A percentile compares a stretch with the other conserved stretches of the same genome.
These are phyloP conservation scores for Proisotoma minuta DNA, from an alignment of 2,888 invertebrate genomes.

Conservation along the genomic window DNA sequence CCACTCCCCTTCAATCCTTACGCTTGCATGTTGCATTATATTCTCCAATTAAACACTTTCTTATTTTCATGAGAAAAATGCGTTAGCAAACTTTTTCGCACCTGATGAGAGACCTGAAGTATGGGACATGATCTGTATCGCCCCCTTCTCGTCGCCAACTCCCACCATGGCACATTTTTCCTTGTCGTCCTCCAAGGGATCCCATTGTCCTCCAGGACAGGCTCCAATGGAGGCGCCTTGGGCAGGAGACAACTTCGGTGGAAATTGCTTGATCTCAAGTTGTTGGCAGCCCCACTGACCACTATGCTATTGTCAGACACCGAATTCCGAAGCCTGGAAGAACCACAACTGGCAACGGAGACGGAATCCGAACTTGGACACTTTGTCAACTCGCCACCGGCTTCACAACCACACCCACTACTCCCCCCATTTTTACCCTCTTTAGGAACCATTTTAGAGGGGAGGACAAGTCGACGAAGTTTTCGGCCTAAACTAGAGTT, in stretches of 20 bases:
- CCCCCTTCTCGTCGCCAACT: slow-evolving; percentile 70
- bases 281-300: slow-evolving; percentile 17
- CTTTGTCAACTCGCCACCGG: neutral
- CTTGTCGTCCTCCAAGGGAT: slow-evolving; percentile 54
- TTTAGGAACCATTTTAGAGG: slow-evolving; percentile 27
- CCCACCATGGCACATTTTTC: slow-evolving; percentile 81
- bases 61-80: slow-evolving; percentile 8
- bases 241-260: slow-evolving; percentile 46
- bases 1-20: too few species aligned
- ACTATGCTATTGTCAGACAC: slow-evolving; percentile 46
- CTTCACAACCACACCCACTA: neutral
- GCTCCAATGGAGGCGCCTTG: slow-evolving; percentile 45
- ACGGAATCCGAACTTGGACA: neutral
- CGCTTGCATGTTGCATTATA: too few species aligned
- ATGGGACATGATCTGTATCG: slow-evolving; percentile 77
- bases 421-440: neutral
- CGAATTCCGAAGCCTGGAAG: slow-evolving; percentile 37
- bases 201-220: slow-evolving; percentile 46
- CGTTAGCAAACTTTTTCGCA: slow-evolving; percentile 11
- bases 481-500: slow-evolving; percentile 42
- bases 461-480: slow-evolving; percentile 43
- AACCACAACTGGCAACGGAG: neutral
- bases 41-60: too few species aligned
- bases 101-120: slow-evolving; percentile 58
- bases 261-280: slow-evolving; percentile 31